Percentiles rank a stretch among this genome's conserved stretches.
phyloP scores from a whole-genome alignment of 2,888 invertebrate genomes.

The Leptopilina myrica region DNA sequence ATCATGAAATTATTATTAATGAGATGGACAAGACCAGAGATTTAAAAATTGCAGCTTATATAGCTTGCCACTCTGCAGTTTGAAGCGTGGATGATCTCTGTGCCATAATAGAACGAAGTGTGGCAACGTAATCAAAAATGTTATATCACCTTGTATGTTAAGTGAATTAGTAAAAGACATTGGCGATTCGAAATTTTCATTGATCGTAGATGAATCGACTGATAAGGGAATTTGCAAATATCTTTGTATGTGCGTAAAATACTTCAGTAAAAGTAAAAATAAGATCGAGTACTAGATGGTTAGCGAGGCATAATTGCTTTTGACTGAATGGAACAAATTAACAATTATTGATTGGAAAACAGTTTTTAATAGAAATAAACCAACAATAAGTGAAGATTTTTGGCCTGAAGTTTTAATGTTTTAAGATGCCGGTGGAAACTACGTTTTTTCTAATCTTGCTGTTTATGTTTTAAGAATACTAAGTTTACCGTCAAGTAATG shows the following conservation, averaged over 20 bases:
- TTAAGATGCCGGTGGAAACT: slow-evolving; percentile 46
- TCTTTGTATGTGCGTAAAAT: slow-evolving; percentile 52
- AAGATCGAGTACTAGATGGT: slow-evolving; percentile 54
- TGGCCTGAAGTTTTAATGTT: slow-evolving; percentile 40
- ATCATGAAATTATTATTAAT: neutral
- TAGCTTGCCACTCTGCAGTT: slow-evolving; percentile 47
- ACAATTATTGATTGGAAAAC: slow-evolving; percentile 35
- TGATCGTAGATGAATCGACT: slow-evolving; percentile 56
- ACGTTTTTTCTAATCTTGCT: slow-evolving; percentile 45
- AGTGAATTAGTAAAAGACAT: slow-evolving; percentile 48
- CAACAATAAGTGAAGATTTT: slow-evolving; percentile 42
- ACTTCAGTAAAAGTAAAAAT: slow-evolving; percentile 51
- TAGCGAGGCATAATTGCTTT: slow-evolving; percentile 53
- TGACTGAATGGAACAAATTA: slow-evolving; percentile 46
- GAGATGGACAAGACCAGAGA: slow-evolving; percentile 34
- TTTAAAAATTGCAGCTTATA: slow-evolving; percentile 43
- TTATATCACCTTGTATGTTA: slow-evolving; percentile 47
- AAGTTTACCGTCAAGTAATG: slow-evolving; percentile 47
- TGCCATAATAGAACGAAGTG: slow-evolving; percentile 48
- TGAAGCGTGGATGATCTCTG: slow-evolving; percentile 47
- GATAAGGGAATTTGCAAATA: slow-evolving; percentile 51
- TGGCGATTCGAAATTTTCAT: slow-evolving; percentile 44
- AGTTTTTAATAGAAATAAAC: neutral
- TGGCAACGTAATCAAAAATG: slow-evolving; percentile 47
- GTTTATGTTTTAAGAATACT: slow-evolving; percentile 39